Conservation (phyloP, 2,888 invertebrate genomes). For the Synanthedon formicaeformis region DNA sequence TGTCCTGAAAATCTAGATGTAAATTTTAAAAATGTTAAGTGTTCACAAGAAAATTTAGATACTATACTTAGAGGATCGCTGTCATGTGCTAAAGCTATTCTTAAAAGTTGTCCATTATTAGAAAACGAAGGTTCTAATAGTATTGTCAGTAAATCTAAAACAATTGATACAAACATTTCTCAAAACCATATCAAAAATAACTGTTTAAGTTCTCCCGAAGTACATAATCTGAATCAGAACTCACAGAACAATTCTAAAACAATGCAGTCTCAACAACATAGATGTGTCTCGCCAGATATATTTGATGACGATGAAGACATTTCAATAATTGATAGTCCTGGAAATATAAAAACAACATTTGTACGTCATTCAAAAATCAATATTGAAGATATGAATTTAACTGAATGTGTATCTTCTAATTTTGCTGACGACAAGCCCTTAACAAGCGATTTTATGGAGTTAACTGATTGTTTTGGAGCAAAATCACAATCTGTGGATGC, state of each 20-base stretch:
- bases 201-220: not conserved
- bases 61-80: constrained; percentile 43
- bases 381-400: constrained; percentile 32
- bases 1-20: constrained; percentile 17
- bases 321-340: constrained; percentile 12
- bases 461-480: constrained; percentile 37
- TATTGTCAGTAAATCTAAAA: not conserved
- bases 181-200: not conserved
- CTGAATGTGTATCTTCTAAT: constrained; percentile 21
- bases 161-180: not conserved
- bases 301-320: constrained; percentile 52
- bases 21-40: constrained; percentile 38
- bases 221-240: not conserved
- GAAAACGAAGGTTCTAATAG: not conserved
- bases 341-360: not conserved
- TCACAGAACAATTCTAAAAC: not conserved
- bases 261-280: constrained; percentile 8
- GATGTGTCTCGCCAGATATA: constrained; percentile 56
- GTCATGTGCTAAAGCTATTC: constrained; percentile 25
- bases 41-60: constrained; percentile 45
- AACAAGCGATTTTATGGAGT: constrained; percentile 42
- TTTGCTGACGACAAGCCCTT: constrained; percentile 2
- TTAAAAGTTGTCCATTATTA: constrained; percentile 9
- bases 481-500: constrained; percentile 13
- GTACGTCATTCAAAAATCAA: not conserved